A percentile compares a stretch with the other conserved stretches of the same genome.
phyloP scores from a whole-genome alignment of 1,140 invertebrate genomes.

The Mizuhopecten yessoensis region DNA sequence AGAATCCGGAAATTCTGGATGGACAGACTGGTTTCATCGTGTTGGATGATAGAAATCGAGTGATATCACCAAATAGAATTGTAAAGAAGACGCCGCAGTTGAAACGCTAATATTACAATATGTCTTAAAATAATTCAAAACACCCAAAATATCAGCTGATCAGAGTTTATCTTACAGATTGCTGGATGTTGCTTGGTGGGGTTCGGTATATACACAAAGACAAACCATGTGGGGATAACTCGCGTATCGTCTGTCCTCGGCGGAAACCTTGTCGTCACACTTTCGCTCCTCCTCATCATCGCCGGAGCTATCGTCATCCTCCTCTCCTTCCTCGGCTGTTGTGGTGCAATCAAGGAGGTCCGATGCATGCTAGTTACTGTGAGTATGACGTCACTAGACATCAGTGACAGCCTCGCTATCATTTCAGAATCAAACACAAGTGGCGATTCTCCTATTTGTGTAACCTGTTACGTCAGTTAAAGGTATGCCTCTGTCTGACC shows the following conservation, averaged over 20 bases:
- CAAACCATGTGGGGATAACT: constrained; percentile 65
- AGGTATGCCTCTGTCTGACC: neutral
- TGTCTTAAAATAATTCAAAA: too few species aligned
- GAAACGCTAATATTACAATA: too few species aligned
- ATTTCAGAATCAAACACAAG: too few species aligned
- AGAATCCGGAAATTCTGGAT: too few species aligned
- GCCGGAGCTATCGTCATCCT: constrained; percentile 72
- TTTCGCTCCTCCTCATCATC: constrained; percentile 71
- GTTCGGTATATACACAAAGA: constrained; percentile 74
- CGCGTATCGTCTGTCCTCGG: constrained; percentile 70
- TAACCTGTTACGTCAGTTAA: too few species aligned
- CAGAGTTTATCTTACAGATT: constrained; percentile 68
- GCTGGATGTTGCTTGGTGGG: constrained; percentile 75
- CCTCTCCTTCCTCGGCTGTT: constrained; percentile 77
- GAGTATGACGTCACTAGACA: constrained; percentile 42
- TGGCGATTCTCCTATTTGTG: too few species aligned
- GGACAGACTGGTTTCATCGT: too few species aligned
- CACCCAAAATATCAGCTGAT: too few species aligned
- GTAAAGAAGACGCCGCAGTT: too few species aligned
- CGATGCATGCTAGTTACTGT: constrained; percentile 78
- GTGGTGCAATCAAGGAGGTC: constrained; percentile 79
- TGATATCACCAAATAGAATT: too few species aligned
- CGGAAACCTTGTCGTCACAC: constrained; percentile 64
- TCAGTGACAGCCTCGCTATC: neutral
- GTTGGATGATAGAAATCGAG: too few species aligned